phyloP scores from a whole-genome alignment of 1,140 invertebrate species.

The Reticulitermes speratus region DNA sequence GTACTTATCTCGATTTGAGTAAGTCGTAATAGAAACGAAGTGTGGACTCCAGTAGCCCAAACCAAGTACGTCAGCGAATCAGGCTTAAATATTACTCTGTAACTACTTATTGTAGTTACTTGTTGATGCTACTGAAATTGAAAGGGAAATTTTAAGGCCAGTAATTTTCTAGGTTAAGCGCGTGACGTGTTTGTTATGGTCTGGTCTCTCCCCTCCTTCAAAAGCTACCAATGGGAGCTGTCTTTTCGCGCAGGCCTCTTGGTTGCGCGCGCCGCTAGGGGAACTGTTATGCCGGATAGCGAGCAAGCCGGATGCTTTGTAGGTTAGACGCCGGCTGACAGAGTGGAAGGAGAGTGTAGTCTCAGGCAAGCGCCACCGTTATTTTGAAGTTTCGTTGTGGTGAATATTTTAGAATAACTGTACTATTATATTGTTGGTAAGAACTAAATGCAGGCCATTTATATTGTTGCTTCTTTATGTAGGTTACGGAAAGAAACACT shows the following conservation, averaged over 20 bases:
- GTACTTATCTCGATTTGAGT: too few relatives aligned
- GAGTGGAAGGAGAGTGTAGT: background rate
- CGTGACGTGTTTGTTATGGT: slow-evolving; percentile 22
- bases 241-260: background rate
- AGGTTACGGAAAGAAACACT: background rate
- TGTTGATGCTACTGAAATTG: slow-evolving; percentile 6
- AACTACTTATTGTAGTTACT: background rate
- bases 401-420: background rate
- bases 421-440: background rate
- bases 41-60: too few relatives aligned
- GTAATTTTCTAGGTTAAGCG: slow-evolving; percentile 28
- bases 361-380: background rate
- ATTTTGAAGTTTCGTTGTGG: background rate
- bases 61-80: background rate
- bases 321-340: background rate
- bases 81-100: background rate
- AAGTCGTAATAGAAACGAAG: too few relatives aligned
- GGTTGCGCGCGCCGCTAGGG: background rate
- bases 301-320: background rate
- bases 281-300: background rate
- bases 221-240: background rate
- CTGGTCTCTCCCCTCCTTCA: background rate
- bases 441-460: background rate
- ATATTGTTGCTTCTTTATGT: background rate
- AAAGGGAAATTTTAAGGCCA: slow-evolving; percentile 23